Base-by-base conservation (phyloP, 2,888 invertebrate species). In the Colostygia pectinataria region DNA sequence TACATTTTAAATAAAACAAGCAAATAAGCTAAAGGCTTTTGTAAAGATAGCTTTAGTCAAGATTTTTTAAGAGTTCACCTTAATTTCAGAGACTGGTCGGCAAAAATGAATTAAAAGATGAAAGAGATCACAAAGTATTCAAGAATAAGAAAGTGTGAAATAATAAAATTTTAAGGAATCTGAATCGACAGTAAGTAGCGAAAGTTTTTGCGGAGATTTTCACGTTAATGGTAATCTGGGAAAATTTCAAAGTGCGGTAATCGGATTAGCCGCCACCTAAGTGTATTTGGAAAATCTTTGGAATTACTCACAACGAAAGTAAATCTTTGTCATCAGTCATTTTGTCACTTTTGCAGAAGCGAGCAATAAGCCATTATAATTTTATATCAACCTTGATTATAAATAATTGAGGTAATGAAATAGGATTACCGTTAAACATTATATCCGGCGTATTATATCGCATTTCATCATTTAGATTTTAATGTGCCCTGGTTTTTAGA, bases 161-260 rank as follows among this genome's bases (percentile, higher is more conserved):
- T 80, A 79, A n/a, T n/a, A n/a, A n/a, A n/a, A 81, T 81, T 78
- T 76, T 75, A 80, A 76, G 71, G 69, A 69, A 78, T 75, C 76
- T 72, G 74, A 74, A 77, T 76, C 76, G 72, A 74, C 74, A 78
- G 78, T 80, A 80, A 77, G 75, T 74, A 66, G 68, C 68, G 65
- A 77, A 77, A 77, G 71, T 81, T 82, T 80, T 67, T 66, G 61
- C 69, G 60, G 67, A 73, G 76, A 75, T 80, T 80, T 79, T 67
- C 74, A 74, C 74, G 71, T 76, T 79, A 74, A 79, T 76, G 74
- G 71, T 79, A 77, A 79, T 80, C 77, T 78, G 71, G 62, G 68
- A 76, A 43, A 77, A 70, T 68, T 77, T 71, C 59, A 62, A 71
- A 77, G 71, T 70, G 71, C 68, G 71, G 65, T 77, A 77, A 80